Evolutionary conservation across 64 coral and sea anemone species (phyloP), one percentile per base, ranked within the genome.

Genomic region (Trachythela sp.): DNA sequence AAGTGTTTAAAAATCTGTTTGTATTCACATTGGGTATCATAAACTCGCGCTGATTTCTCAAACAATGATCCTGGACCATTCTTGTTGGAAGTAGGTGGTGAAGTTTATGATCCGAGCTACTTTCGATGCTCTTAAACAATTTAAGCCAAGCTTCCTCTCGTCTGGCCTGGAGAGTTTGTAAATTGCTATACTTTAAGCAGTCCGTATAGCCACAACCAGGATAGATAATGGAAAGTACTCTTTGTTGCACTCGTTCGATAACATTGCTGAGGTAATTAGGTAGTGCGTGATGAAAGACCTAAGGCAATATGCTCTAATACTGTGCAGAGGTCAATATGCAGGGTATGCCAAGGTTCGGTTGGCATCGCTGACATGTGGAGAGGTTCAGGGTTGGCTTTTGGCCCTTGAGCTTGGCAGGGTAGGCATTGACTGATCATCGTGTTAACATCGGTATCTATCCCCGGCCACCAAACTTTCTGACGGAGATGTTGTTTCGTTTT

Each of bases 91-190:
- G n/a, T n/a, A n/a, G n/a, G n/a, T n/a, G n/a, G n/a, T 85, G 83
- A 48, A 85, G 83, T 85, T 85, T 85, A 48, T 85, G 83, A 7
- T 85, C 83, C 83, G 83, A 36, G 27, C 39, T 85, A 36, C 39
- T 85, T 85, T 85, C 38, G 83, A 85, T 85, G 4, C 83, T 85
- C 39, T 45, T 85, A 7, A 85, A 85, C 83, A 85, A 36, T 36
- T 85, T 85, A 24, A 85, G 83, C 34, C 83, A 85, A 42, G 83
- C 83, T 85, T 85, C 83, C 4, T 85, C 83, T 85, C 83, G 83
- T 85, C 83, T 85, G 39, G 83, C 83, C 34, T 85, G 83, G 39
- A 85, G 83, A 48, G 83, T 85, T 85, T 85, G 83, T 48, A 48
- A 36, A 0, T 43, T 85, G 4, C 83, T 85, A 43, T 85, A 85